Evolutionary conservation across 2,113 vertebrate species (phyloP).

Genomic region (Rhinichthys klamathensis): DNA sequence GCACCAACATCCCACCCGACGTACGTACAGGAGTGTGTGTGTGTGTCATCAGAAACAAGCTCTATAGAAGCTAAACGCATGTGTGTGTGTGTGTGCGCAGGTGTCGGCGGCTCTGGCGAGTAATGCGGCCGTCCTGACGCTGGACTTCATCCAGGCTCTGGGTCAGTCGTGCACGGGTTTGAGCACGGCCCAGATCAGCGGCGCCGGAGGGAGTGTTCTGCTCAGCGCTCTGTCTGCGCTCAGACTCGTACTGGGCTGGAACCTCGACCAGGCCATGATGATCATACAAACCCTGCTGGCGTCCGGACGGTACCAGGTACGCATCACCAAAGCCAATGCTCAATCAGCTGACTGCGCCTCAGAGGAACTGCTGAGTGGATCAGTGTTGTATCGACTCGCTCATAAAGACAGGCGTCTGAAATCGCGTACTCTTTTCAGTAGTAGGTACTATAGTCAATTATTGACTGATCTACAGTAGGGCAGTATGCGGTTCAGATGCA

Average conservation of each 20-base stretch:
- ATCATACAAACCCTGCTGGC: conserved; percentile 62
- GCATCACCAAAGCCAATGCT: neutral
- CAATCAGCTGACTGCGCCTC: neutral
- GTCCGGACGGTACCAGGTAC: conserved; percentile 64
- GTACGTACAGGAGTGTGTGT: conserved; percentile 53
- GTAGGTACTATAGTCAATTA: no score
- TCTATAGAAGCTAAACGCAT: neutral
- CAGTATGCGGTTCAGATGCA: no score
- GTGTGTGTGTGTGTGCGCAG: conserved; percentile 54
- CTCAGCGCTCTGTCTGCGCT: conserved; percentile 41
- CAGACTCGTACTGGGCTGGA: conserved; percentile 64
- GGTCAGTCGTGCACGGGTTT: conserved; percentile 62
- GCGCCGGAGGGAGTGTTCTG: conserved; percentile 32
- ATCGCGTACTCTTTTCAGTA: no score
- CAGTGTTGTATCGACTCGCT: neutral
- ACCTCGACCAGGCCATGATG: conserved; percentile 64
- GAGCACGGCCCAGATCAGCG: conserved; percentile 62
- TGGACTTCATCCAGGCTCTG: conserved; percentile 50
- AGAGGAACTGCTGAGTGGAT: neutral
- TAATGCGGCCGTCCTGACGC: conserved; percentile 58
- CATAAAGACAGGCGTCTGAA: neutral
- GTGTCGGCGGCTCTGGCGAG: conserved; percentile 65
- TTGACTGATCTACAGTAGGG: no score
- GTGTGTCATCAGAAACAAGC: neutral
- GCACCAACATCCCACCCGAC: conserved; percentile 61